A percentile compares a stretch with the other conserved stretches of the same genome.
Evolutionary conservation across 2,888 invertebrate genomes (phyloP).

Genomic region (Cecidostiba fungosa): DNA sequence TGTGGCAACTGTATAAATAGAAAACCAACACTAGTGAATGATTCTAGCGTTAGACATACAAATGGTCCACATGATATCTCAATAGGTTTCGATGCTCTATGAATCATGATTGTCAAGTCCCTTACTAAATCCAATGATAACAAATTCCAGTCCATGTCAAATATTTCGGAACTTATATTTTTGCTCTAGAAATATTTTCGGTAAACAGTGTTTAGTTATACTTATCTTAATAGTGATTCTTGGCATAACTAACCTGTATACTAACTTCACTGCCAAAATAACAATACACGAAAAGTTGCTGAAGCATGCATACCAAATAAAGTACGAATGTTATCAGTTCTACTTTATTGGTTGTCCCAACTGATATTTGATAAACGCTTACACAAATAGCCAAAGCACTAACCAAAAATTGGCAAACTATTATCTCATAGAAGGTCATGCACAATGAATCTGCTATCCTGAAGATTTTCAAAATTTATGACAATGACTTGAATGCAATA

Average conservation of each 20-base stretch:
- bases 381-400: constrained; percentile 9
- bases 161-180: not conserved
- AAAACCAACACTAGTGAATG: not conserved
- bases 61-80: not conserved
- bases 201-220: not conserved
- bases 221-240: not conserved
- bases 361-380: constrained; percentile 9
- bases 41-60: not conserved
- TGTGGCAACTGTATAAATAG: not conserved
- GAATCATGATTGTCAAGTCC: not conserved
- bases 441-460: not conserved
- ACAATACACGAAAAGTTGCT: constrained; percentile 2
- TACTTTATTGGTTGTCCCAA: not conserved
- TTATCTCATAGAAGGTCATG: not conserved
- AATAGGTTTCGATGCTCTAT: not conserved
- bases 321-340: not conserved
- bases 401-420: not conserved
- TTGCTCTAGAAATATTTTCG: not conserved
- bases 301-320: not conserved
- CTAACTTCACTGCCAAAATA: not conserved
- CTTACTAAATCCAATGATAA: not conserved
- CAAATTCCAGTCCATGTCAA: not conserved
- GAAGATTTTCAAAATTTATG: not conserved
- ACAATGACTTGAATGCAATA: not conserved
- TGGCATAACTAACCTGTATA: not conserved